These are phyloP conservation scores for Phortica okadai DNA, from an alignment of 2,888 invertebrate species.

Conservation along the genomic window DNA sequence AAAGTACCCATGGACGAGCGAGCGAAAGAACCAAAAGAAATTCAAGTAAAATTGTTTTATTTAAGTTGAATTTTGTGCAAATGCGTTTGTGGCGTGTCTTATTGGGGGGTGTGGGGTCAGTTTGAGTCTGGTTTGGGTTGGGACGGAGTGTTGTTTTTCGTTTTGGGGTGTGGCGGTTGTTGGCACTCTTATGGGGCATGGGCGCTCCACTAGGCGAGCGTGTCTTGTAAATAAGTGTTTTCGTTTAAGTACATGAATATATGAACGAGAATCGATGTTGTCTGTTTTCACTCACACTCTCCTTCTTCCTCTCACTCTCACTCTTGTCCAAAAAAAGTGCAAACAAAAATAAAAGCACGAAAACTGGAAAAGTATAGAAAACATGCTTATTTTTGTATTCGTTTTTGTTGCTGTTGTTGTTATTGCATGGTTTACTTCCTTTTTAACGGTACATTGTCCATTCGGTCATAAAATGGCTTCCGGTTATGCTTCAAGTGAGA, in stretches of 20 bases:
- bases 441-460: constrained; percentile 56
- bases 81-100: constrained; percentile 29
- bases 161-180: constrained; percentile 25
- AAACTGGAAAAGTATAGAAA: background rate
- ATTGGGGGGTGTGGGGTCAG: background rate
- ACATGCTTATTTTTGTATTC: constrained; percentile 11
- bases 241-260: constrained; percentile 20
- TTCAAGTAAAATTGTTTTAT: constrained; percentile 58
- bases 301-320: constrained; percentile 35
- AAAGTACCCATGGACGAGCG: background rate
- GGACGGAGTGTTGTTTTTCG: background rate
- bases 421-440: constrained; percentile 36
- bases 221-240: constrained; percentile 47
- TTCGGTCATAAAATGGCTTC: constrained; percentile 72
- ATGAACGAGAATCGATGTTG: background rate
- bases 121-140: background rate
- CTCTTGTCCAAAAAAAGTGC: constrained; percentile 22
- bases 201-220: background rate
- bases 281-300: constrained; percentile 2
- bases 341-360: background rate
- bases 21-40: background rate
- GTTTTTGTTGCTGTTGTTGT: constrained; percentile 30
- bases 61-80: constrained; percentile 54
- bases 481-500: constrained; percentile 72
- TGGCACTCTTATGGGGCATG: background rate